Evolutionary conservation across 2,888 invertebrate species (phyloP), one percentile per base, ranked within the genome.

Genomic region (Tiliacea aurago): DNA sequence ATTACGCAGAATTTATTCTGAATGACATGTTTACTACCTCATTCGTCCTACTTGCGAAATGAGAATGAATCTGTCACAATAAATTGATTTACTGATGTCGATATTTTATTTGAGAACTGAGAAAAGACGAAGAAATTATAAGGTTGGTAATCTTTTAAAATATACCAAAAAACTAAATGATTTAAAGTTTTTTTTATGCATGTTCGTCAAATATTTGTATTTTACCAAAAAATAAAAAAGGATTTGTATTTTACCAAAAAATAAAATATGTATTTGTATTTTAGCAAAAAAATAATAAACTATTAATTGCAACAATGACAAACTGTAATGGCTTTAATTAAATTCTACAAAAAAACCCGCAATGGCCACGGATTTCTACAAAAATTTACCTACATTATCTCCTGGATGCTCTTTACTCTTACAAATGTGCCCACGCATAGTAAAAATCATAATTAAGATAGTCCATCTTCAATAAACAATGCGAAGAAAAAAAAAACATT

Each of bases 381-480:
- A 47, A 47, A 41, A 15, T 33, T 0, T 23, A 37, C 18, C 23
- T 37, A 28, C 70, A 41, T 59, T 47, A 53, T 59, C 45, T 58
- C 41, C 51, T n/a, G n/a, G n/a, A 64, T 49, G 20, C 43, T 55
- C 53, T 73, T 43, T 58, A 47, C 18, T 64, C 43, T 51, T n/a
- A 20, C 13, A 28, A 51, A 49, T 5, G 45, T 47, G 23, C 51
- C n/a, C 20, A 56, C 53, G 28, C 37, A 70, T 64, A 41, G 55
- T 64, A 64, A 63, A 83, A 55, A 47, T 51, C 53, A 63, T 37
- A 58, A 53, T 65, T 53, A 59, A 70, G 58, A 70, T 70, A 68
- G 33, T 45, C 58, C 18, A 49, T 71, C 51, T 59, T 15, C 62
- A 23, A 81, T 81, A 70, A 82, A 72, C 59, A 81, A 84, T 58